phyloP scores from a whole-genome alignment of 2,113 vertebrate genomes.

The Actinemys pallida region DNA sequence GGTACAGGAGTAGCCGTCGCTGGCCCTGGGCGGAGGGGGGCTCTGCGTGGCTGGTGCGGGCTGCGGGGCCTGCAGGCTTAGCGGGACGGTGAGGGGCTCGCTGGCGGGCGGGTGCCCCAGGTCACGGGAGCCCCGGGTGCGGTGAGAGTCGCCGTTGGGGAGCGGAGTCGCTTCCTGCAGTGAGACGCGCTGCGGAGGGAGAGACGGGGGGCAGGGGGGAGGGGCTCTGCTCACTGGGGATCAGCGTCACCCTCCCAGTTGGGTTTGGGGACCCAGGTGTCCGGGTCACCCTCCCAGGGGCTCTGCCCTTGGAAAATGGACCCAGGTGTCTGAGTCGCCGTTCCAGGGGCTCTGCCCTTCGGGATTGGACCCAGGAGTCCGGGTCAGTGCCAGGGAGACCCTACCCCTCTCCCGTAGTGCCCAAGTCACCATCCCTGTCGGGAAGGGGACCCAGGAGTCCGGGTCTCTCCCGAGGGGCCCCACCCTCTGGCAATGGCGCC shows the following conservation, averaged over 20 bases:
- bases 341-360: neutral
- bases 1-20: slow-evolving; percentile 82
- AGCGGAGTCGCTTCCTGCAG: slow-evolving; percentile 84
- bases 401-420: neutral
- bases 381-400: slow-evolving; percentile 41
- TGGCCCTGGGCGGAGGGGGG: slow-evolving; percentile 47
- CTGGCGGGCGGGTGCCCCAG: neutral
- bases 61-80: neutral
- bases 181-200: slow-evolving; percentile 78
- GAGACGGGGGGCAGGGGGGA: neutral
- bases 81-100: neutral
- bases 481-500: neutral
- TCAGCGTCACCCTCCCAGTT: neutral
- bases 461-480: neutral
- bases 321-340: no score
- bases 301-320: neutral
- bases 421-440: neutral
- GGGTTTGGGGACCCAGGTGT: neutral
- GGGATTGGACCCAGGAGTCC: slow-evolving; percentile 34
- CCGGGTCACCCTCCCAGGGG: neutral
- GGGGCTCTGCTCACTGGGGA: neutral
- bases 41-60: slow-evolving; percentile 71
- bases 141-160: slow-evolving; percentile 78
- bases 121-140: neutral
- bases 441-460: neutral